These are phyloP conservation scores for Tetragonula clypearis DNA, from an alignment of 1,140 invertebrate species.

Conservation along the genomic window DNA sequence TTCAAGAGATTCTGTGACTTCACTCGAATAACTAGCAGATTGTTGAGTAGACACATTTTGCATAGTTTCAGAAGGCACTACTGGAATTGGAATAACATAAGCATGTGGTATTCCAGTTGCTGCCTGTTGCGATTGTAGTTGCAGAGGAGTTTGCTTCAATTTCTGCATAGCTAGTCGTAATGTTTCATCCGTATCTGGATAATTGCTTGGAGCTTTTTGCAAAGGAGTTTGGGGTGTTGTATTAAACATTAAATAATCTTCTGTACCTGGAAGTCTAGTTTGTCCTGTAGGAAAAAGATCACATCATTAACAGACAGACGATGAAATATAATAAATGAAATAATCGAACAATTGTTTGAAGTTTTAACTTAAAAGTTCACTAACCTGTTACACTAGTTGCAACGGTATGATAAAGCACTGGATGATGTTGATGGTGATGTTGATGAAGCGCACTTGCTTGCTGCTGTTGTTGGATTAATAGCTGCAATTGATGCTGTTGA, in stretches of 20 bases:
- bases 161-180: slow-evolving; percentile 79
- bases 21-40: slow-evolving; percentile 54
- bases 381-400: slow-evolving; percentile 69
- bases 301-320: neutral
- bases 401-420: slow-evolving; percentile 78
- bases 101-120: slow-evolving; percentile 74
- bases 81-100: slow-evolving; percentile 80
- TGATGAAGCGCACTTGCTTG: slow-evolving; percentile 78
- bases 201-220: slow-evolving; percentile 75
- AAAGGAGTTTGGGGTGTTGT: slow-evolving; percentile 79
- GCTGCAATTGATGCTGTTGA: slow-evolving; percentile 79
- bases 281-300: slow-evolving; percentile 65
- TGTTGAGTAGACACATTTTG: slow-evolving; percentile 67
- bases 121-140: slow-evolving; percentile 66
- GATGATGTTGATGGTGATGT: slow-evolving; percentile 76
- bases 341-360: neutral
- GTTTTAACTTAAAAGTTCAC: slow-evolving; percentile 14
- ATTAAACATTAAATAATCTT: slow-evolving; percentile 80
- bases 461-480: slow-evolving; percentile 79
- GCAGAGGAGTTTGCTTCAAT: slow-evolving; percentile 74
- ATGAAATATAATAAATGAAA: neutral
- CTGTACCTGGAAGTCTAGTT: slow-evolving; percentile 74
- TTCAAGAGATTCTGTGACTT: slow-evolving; percentile 60
- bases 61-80: slow-evolving; percentile 79
- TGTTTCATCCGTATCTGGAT: slow-evolving; percentile 79